Conservation (phyloP, 2,888 invertebrate genomes). For the Luffia ferchaultella region DNA sequence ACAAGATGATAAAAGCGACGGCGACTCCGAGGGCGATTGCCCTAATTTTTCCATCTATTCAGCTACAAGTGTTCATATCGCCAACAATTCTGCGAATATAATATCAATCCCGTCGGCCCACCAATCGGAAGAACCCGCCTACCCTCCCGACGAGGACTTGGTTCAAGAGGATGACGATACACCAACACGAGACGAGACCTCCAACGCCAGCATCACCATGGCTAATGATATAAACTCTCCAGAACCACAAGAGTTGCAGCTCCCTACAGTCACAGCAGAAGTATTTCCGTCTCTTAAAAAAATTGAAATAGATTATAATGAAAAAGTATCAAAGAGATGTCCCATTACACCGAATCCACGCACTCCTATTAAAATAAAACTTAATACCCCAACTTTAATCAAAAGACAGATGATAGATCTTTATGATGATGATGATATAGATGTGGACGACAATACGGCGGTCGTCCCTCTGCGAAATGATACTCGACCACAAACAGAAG, state of each 20-base stretch:
- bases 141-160: background rate
- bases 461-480: too few relatives aligned
- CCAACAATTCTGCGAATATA: constrained; percentile 42
- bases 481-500: background rate
- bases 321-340: constrained; percentile 43
- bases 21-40: constrained; percentile 73
- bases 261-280: constrained; percentile 10
- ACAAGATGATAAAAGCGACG: constrained; percentile 40
- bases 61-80: constrained; percentile 79
- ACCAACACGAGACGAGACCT: background rate
- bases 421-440: constrained; percentile 60
- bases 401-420: constrained; percentile 59
- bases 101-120: constrained; percentile 17
- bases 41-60: constrained; percentile 89
- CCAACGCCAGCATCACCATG: constrained; percentile 14
- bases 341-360: constrained; percentile 44
- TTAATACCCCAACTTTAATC: constrained; percentile 54
- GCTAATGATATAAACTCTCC: constrained; percentile 20
- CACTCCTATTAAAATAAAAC: constrained; percentile 49
- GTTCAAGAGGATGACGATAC: constrained; percentile 2
- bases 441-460: constrained; percentile 28
- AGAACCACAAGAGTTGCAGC: constrained; percentile 11
- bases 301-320: constrained; percentile 37
- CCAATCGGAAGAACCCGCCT: constrained; percentile 8
- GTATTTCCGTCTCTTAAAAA: constrained; percentile 16